Conservation (phyloP, 1,140 invertebrate genomes). For the Pseudoatta argentina region DNA sequence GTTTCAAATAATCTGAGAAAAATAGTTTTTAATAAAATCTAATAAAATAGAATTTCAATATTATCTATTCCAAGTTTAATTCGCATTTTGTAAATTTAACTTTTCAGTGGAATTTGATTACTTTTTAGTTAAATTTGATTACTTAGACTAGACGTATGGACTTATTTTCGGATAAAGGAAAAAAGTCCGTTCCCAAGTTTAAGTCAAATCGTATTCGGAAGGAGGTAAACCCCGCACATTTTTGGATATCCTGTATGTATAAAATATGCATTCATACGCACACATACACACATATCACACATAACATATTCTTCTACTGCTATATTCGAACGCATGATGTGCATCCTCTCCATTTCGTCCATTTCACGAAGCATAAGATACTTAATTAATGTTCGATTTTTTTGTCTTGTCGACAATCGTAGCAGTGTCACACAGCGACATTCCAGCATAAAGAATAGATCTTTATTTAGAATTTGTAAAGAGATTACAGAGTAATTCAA, state of each 20-base stretch:
- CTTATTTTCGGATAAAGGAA: conserved; percentile 2
- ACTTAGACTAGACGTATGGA: background rate
- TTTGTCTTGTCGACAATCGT: conserved; percentile 43
- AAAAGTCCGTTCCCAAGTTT: background rate
- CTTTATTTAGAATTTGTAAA: conserved; percentile 5
- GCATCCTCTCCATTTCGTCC: conserved; percentile 51
- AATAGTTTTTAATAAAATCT: too few species aligned
- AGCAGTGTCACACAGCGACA: conserved; percentile 43
- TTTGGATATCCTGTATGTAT: conserved; percentile 68
- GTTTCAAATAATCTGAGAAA: background rate
- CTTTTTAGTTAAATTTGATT: background rate
- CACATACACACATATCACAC: conserved; percentile 64
- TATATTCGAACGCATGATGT: conserved; percentile 40
- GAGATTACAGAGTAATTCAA: conserved; percentile 43
- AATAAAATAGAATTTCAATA: background rate
- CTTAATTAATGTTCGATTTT: conserved; percentile 46
- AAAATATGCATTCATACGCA: conserved; percentile 54
- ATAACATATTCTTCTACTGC: conserved; percentile 61
- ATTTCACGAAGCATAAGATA: conserved; percentile 27
- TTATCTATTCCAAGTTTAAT: background rate
- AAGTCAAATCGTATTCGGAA: conserved; percentile 12
- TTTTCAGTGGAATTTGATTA: background rate
- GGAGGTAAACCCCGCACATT: background rate
- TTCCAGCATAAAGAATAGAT: conserved; percentile 33
- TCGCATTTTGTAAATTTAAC: background rate